A percentile compares a stretch with the other conserved stretches of the same genome.
These are phyloP conservation scores for Hermaeophaga mercurialis DNA, from an alignment of 2,888 invertebrate genomes.

Conservation along the genomic window DNA sequence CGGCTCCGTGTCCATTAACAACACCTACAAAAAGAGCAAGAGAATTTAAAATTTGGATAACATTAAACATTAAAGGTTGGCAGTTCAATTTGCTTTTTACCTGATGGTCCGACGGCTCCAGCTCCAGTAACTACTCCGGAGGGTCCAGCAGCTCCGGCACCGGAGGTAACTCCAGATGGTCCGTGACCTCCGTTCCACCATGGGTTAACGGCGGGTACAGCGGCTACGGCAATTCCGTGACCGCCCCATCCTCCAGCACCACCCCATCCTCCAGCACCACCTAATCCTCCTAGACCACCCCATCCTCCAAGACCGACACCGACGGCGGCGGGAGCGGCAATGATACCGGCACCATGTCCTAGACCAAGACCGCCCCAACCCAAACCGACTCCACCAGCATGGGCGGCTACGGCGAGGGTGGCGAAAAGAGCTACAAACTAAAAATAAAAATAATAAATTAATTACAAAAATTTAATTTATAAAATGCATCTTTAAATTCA, in stretches of 20 bases:
- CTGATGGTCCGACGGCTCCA: constrained; percentile 31
- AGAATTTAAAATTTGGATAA: no score
- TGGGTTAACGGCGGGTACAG: constrained; percentile 22
- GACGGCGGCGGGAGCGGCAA: not conserved
- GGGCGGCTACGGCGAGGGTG: constrained; percentile 10
- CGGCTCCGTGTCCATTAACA: constrained; percentile 34
- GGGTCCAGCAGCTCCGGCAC: constrained; percentile 31
- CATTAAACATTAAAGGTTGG: no score
- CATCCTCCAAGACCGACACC: not conserved
- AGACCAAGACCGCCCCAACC: constrained; percentile 3
- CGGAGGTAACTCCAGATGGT: constrained; percentile 30
- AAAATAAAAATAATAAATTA: not conserved
- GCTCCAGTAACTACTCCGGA: constrained; percentile 32
- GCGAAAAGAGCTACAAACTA: constrained; percentile 9
- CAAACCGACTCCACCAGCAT: not conserved
- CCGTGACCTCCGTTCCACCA: constrained; percentile 26
- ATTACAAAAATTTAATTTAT: no score
- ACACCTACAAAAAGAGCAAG: constrained; percentile 18
- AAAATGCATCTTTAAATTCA: no score
- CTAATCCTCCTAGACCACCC: not conserved
- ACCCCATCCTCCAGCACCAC: not conserved
- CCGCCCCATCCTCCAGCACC: not conserved
- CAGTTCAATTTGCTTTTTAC: no score
- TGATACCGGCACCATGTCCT: not conserved
- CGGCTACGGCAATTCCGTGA: constrained; percentile 11